Conservation (phyloP, 1,140 invertebrate species). For the Stegodyphus dumicola region DNA sequence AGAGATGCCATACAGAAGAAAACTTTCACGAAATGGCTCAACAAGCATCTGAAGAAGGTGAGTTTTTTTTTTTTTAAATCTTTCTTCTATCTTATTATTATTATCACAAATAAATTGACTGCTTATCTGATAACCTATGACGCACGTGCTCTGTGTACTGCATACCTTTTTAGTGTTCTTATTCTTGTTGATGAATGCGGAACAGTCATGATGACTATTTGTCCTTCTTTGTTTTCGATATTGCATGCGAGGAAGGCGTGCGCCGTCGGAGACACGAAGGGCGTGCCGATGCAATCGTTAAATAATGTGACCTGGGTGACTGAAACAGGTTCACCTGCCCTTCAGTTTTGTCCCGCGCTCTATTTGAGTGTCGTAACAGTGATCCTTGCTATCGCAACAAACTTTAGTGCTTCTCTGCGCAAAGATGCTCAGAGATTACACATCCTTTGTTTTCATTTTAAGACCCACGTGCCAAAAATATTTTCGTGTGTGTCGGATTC, state of each 20-base stretch:
- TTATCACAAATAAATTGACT: neutral
- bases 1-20: constrained; percentile 99
- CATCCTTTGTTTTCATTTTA: too few relatives aligned
- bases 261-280: neutral
- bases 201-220: neutral
- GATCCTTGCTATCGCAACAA: too few relatives aligned
- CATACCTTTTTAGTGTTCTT: neutral
- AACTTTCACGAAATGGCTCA: constrained; percentile 99
- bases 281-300: neutral
- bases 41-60: constrained; percentile 99
- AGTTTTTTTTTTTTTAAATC: neutral
- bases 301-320: neutral
- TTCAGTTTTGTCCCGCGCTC: neutral
- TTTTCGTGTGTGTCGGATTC: too few relatives aligned
- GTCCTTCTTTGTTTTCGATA: neutral
- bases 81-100: neutral
- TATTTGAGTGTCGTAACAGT: neutral
- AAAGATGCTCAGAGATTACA: too few relatives aligned
- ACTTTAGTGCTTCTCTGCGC: too few relatives aligned
- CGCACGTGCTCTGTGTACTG: neutral
- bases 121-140: too few relatives aligned
- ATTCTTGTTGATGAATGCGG: neutral
- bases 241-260: neutral
- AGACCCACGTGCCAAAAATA: too few relatives aligned
- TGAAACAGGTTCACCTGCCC: constrained; percentile 27